Conservation (phyloP, 1,140 invertebrate species). For the Conopomorpha cramerella region DNA sequence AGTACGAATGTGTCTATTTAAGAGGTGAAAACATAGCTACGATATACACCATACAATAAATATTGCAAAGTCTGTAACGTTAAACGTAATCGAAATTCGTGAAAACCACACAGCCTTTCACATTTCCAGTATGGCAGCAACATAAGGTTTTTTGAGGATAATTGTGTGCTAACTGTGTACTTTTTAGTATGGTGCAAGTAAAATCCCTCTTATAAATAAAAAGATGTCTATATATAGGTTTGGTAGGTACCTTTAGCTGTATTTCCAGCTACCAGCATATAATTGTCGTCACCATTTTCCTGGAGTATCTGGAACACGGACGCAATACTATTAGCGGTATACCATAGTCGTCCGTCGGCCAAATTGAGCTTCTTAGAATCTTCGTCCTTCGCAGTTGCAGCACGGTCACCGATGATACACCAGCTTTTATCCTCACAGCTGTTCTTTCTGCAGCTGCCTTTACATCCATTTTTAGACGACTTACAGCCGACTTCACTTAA, state of each 20-base stretch:
- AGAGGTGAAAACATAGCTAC: too few relatives aligned
- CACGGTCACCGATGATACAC: conserved; percentile 9
- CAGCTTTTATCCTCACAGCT: too few relatives aligned
- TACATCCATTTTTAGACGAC: conserved; percentile 9
- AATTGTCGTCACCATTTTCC: conserved; percentile 9
- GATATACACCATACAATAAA: too few relatives aligned
- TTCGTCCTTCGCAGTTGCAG: background rate
- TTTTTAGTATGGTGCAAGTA: conserved; percentile 66
- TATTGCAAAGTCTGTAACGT: too few relatives aligned
- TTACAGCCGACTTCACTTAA: conserved; percentile 10
- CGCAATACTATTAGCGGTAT: conserved; percentile 6
- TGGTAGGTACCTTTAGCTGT: conserved; percentile 13
- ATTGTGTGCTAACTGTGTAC: conserved; percentile 39
- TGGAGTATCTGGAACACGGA: conserved; percentile 10
- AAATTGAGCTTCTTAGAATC: conserved; percentile 11
- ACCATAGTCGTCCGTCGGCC: conserved; percentile 10
- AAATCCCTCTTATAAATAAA: conserved; percentile 67
- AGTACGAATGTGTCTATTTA: too few relatives aligned
- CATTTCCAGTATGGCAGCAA: too few relatives aligned
- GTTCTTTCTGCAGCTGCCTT: conserved; percentile 7
- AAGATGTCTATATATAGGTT: conserved; percentile 2
- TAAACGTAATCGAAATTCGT: too few relatives aligned
- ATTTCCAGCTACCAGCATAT: conserved; percentile 13
- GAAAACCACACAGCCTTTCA: too few relatives aligned
- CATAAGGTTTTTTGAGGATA: too few relatives aligned